Conservation (phyloP, 2,888 invertebrate species). For the Phlogophora meticulosa region DNA sequence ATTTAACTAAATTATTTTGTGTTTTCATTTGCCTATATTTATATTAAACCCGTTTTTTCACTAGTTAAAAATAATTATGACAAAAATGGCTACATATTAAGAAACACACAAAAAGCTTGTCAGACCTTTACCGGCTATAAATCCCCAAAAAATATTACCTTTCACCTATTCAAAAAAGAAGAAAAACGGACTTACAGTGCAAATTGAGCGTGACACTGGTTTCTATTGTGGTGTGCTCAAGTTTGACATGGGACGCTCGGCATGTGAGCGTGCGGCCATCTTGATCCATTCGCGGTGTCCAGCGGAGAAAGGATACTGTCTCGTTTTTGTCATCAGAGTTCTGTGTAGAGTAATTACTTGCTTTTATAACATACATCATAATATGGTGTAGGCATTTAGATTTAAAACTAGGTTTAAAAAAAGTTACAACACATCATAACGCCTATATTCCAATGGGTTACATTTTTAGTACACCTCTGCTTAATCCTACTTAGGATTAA, state of each 20-base stretch:
- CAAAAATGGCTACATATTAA: no score
- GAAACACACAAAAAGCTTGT: constrained; percentile 11
- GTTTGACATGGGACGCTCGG: constrained; percentile 94
- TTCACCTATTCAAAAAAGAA: constrained; percentile 34
- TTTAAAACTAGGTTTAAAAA: no score
- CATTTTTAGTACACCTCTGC: no score
- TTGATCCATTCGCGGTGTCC: constrained; percentile 94
- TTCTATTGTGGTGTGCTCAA: constrained; percentile 94
- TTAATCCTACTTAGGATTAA: no score
- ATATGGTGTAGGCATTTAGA: no score
- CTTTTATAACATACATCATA: background rate
- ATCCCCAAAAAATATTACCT: constrained; percentile 28
- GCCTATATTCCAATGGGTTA: no score
- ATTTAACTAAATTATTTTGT: no score
- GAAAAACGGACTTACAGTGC: constrained; percentile 94
- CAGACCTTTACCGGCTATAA: constrained; percentile 14
- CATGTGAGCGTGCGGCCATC: constrained; percentile 95
- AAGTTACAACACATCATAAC: no score
- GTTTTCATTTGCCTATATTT: no score
- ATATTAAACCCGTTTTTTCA: no score
- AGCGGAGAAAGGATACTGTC: constrained; percentile 94
- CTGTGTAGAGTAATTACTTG: constrained; percentile 82
- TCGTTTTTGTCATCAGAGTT: constrained; percentile 95
- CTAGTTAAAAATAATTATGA: no score
- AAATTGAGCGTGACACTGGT: constrained; percentile 96